These are phyloP conservation scores for Pedionomus torquatus DNA, from an alignment of 2,113 vertebrate species.

Conservation along the genomic window DNA sequence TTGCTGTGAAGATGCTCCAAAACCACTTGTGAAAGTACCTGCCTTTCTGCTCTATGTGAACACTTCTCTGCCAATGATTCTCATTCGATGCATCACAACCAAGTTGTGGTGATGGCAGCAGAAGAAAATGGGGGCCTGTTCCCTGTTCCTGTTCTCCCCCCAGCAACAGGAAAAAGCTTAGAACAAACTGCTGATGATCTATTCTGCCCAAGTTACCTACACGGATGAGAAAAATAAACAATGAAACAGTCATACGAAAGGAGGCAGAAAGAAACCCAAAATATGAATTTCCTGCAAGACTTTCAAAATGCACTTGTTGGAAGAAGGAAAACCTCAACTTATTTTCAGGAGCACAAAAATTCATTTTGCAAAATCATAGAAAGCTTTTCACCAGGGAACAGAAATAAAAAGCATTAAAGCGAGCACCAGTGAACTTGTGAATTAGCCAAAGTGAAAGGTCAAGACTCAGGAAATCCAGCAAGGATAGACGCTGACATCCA, in stretches of 20 bases:
- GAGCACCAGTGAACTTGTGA: not conserved
- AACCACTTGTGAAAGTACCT: not conserved
- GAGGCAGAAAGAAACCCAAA: not conserved
- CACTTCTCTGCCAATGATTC: not conserved
- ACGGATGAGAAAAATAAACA: not conserved
- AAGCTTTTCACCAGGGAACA: not conserved
- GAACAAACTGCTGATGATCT: not conserved
- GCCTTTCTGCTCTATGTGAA: not conserved
- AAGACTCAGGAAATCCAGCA: not conserved
- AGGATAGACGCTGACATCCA: not conserved
- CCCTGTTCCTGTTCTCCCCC: not conserved
- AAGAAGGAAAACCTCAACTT: not conserved
- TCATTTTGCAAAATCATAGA: not conserved
- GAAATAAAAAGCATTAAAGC: not conserved
- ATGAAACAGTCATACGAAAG: not conserved
- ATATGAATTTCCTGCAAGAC: not conserved
- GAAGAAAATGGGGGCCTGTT: not conserved
- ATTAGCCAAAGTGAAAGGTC: not conserved
- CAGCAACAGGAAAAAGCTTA: fast-evolving
- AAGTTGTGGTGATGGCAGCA: not conserved
- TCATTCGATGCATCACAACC: not conserved
- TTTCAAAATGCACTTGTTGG: not conserved
- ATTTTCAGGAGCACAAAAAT: not conserved
- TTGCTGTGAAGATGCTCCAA: not conserved
- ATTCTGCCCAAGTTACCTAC: not conserved